Evolutionary conservation across 1,140 invertebrate genomes (phyloP).

Genomic region (Mesaphorura yosii): DNA sequence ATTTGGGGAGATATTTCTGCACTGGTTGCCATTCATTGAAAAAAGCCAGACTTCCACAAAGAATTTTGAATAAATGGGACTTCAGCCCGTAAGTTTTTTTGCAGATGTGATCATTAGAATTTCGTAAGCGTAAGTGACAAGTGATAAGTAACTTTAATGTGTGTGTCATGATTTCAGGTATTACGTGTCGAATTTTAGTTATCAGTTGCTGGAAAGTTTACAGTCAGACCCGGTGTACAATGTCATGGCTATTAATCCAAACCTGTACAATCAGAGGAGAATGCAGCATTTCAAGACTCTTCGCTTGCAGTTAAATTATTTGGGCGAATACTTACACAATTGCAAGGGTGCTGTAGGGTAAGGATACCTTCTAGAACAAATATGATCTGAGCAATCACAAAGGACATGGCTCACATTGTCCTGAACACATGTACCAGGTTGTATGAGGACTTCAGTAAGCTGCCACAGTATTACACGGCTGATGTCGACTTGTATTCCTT

Average conservation of each 20-base stretch:
- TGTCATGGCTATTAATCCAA: constrained; percentile 56
- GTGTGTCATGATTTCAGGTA: constrained; percentile 45
- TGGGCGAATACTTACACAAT: constrained; percentile 55
- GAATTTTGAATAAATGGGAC: constrained; percentile 62
- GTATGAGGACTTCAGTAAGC: constrained; percentile 43
- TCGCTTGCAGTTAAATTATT: constrained; percentile 51
- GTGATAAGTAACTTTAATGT: no score
- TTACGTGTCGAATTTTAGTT: constrained; percentile 69
- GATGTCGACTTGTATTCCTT: constrained; percentile 65
- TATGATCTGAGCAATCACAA: no score
- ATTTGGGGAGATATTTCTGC: constrained; percentile 77
- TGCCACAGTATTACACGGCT: constrained; percentile 48
- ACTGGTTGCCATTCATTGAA: constrained; percentile 75
- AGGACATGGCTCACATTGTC: no score
- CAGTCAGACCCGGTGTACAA: constrained; percentile 64
- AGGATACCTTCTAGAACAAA: no score
- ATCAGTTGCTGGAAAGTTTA: constrained; percentile 63
- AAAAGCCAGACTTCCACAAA: constrained; percentile 59
- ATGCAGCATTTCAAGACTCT: constrained; percentile 49
- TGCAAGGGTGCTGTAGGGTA: constrained; percentile 54
- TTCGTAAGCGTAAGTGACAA: no score
- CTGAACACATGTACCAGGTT: constrained; percentile 41
- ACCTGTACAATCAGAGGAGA: constrained; percentile 48
- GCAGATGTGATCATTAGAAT: constrained; percentile 2
- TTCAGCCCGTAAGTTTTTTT: constrained; percentile 51